A percentile compares a stretch with the other conserved stretches of the same genome.
These are phyloP conservation scores for Podiceps cristatus DNA, from an alignment of 2,113 vertebrate species.

Conservation along the genomic window DNA sequence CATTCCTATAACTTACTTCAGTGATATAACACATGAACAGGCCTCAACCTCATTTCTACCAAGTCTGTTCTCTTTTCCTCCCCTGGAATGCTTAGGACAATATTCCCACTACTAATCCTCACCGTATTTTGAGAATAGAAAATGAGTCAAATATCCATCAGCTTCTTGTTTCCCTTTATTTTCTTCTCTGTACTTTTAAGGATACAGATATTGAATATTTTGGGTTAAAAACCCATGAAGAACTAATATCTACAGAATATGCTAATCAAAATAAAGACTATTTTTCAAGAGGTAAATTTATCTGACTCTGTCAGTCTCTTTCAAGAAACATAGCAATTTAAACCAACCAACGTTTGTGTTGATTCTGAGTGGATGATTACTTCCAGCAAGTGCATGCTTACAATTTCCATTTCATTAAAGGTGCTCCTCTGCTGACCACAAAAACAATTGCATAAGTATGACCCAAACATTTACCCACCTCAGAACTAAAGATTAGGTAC, in stretches of 20 bases:
- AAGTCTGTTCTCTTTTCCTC: neutral
- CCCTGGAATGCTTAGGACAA: neutral
- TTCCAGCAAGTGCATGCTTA: neutral
- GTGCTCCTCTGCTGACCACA: neutral
- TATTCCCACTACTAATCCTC: neutral
- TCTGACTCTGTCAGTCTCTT: neutral
- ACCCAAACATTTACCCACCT: neutral
- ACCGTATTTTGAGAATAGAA: neutral
- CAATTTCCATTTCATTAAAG: neutral
- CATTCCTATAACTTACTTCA: neutral
- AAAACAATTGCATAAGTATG: neutral
- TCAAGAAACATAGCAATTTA: neutral
- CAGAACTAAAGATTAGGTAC: neutral
- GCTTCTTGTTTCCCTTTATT: neutral
- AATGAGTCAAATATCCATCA: neutral
- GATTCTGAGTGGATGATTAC: neutral
- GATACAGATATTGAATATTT: neutral
- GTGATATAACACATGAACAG: neutral
- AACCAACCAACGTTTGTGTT: neutral
- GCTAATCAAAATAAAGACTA: neutral
- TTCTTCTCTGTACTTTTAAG: neutral
- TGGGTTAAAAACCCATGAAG: neutral
- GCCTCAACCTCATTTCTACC: neutral
- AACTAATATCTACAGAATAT: neutral
- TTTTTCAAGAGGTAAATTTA: neutral